Evolutionary conservation across 2,113 vertebrate genomes (phyloP).

Genomic region (Clarias batrachus): DNA sequence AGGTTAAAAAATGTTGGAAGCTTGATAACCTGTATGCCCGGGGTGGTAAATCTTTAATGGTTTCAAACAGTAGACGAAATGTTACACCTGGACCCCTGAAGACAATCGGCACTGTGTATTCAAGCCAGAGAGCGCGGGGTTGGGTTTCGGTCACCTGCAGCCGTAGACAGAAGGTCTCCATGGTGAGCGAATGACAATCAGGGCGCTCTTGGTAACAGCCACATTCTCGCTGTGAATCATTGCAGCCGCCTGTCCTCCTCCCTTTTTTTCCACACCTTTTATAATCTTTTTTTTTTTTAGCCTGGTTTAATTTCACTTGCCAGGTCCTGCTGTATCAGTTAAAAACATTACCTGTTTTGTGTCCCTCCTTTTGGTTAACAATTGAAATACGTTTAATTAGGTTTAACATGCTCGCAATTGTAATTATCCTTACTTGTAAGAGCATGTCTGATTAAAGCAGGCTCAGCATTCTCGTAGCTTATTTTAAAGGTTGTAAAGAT

Average conservation of each 20-base stretch:
- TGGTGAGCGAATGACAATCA: slow-evolving; percentile 59
- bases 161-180: slow-evolving; percentile 52
- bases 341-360: not conserved
- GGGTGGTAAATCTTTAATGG: slow-evolving; percentile 37
- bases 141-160: slow-evolving; percentile 59
- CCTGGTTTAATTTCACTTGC: slow-evolving; percentile 17
- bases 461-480: not conserved
- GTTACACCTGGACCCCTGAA: slow-evolving; percentile 52
- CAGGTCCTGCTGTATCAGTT: not conserved
- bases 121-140: slow-evolving; percentile 46
- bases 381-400: no score
- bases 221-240: slow-evolving; percentile 45
- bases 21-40: slow-evolving; percentile 7
- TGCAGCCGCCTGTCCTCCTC: slow-evolving; percentile 17
- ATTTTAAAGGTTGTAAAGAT: not conserved
- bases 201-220: slow-evolving; percentile 48
- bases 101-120: slow-evolving; percentile 56
- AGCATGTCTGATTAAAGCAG: not conserved
- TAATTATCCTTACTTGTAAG: not conserved
- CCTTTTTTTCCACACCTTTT: slow-evolving; percentile 23
- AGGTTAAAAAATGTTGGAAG: not conserved
- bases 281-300: slow-evolving; percentile 32
- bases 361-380: not conserved
- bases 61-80: slow-evolving; percentile 26
- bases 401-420: not conserved